Conservation (phyloP, 2,888 invertebrate genomes). For the Dugesia japonica region DNA sequence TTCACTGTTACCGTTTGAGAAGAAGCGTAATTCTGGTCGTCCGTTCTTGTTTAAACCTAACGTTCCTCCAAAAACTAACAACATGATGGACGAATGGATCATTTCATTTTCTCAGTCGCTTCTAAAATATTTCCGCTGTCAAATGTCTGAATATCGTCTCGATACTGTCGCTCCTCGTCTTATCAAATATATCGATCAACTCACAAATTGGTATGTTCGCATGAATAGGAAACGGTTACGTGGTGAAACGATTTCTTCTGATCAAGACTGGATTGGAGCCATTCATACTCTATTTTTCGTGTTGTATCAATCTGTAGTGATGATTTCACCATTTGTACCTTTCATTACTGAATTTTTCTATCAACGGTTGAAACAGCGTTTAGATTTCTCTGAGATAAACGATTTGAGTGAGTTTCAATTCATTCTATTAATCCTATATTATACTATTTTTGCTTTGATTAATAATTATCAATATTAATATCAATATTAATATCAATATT, state of each 20-base stretch:
- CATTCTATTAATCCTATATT: too few relatives aligned
- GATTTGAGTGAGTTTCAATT: constrained; percentile 8
- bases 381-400: constrained; percentile 41
- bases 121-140: constrained; percentile 67
- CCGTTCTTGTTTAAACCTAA: constrained; percentile 20
- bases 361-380: constrained; percentile 62
- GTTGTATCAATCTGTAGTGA: constrained; percentile 67
- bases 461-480: too few relatives aligned
- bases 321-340: constrained; percentile 94
- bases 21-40: not conserved
- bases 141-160: constrained; percentile 75
- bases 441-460: too few relatives aligned
- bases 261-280: constrained; percentile 65
- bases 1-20: not conserved
- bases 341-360: constrained; percentile 87
- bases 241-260: constrained; percentile 56
- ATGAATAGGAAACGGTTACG: constrained; percentile 85
- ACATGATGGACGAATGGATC: constrained; percentile 93
- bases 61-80: constrained; percentile 48
- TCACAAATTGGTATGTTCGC: constrained; percentile 95
- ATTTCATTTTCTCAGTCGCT: constrained; percentile 84
- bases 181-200: constrained; percentile 83
- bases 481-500: too few relatives aligned
- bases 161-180: constrained; percentile 84
- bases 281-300: constrained; percentile 73